Evolutionary conservation across 2,888 invertebrate species (phyloP), one percentile per base, ranked within the genome.

Genomic region (Pseudoips prasinana): DNA sequence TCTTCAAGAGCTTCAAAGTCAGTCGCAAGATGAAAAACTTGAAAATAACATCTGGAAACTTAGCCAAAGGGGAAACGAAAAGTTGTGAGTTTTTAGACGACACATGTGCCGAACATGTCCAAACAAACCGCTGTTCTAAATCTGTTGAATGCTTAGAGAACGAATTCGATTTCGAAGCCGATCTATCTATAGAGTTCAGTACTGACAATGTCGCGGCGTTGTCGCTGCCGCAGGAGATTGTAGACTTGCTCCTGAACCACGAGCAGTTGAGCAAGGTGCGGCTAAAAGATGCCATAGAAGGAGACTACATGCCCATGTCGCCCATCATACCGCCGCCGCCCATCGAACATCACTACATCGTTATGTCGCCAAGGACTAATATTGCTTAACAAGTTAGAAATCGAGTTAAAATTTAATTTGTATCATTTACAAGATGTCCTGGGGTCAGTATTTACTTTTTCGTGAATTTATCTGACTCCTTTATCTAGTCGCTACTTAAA

Each of bases 1-100:
- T 89, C 19, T 87, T 89, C 68, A 85, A 78, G 46, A 89, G 80
- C 49, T 88, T 87, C 67, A 80, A 80, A 41, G 85, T 82, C 23
- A 77, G 79, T 28, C 69, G 81, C 31, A 86, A 85, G 42, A 80
- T 79, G 78, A 84, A 83, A 34, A 76, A 75, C 30, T 48, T 80
- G 0, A 87, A 86, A 35, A 77, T 81, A 22, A 60, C 74, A 0
- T 19, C 61, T 10, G 64, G 69, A 1, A 57, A 51, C 4, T 64
- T 84, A 1, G 38, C 61, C 11, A 85, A 84, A 27, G 81, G 77
- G 2, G 85, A 84, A 43, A 76, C 84, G 0, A 87, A 87, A 31
- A 88, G 88, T 65, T 89, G 89, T 54, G 89, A 89, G 49, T 86
- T 77, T 29, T 53, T 89, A 0, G 89, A 87, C 58, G 79, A 75